Base-by-base conservation (phyloP, 2,888 invertebrate species). In the Scaptomyza caliginosa region DNA sequence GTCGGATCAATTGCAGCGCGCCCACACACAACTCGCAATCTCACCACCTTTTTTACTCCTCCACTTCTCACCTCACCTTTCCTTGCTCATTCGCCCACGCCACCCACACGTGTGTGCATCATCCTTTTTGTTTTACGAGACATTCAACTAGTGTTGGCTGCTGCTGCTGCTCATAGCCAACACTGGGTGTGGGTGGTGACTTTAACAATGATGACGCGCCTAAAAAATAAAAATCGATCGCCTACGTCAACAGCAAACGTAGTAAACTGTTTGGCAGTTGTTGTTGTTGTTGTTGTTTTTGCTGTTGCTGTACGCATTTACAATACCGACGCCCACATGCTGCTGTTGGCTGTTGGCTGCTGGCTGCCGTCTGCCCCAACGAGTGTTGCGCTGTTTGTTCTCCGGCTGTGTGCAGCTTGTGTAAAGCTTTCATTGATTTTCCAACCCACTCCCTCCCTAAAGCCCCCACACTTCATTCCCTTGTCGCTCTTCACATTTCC, bases 221-320 rank as follows among this genome's bases (percentile, higher is more conserved):
- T 55, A 42, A 66, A 82, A 81, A 85, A 34, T 3, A 34, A 16
- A 34, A 34, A 80, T 80, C 86, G 80, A 80, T 80, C 77, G 34
- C 34, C 82, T 83, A 83, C 82, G 80, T 77, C 86, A 83, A 83
- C 80, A 82, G 66, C 55, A 82, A 82, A 73, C 77, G 79, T 79
- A 77, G 86, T 85, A 77, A 77, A 68, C 83, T n/a, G 4, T 17
- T 13, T 24, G 4, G 10, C 2, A 16, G 13, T 40, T 21, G 4
- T 21, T 7, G n/a, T 11, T 7, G 2, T 3, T n/a, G 4, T 39
- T 40, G 8, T 42, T 17, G 4, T n/a, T 32, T 10, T 23, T 36
- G 5, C 4, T 50, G 13, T 17, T 39, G 54, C 1, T 43, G 46
- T 43, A 32, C 24, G 28, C 51, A 43, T 32, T 30, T 13, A 23